Conservation (phyloP, 2,797 vertebrate genomes). For the Lemur catta region DNA sequence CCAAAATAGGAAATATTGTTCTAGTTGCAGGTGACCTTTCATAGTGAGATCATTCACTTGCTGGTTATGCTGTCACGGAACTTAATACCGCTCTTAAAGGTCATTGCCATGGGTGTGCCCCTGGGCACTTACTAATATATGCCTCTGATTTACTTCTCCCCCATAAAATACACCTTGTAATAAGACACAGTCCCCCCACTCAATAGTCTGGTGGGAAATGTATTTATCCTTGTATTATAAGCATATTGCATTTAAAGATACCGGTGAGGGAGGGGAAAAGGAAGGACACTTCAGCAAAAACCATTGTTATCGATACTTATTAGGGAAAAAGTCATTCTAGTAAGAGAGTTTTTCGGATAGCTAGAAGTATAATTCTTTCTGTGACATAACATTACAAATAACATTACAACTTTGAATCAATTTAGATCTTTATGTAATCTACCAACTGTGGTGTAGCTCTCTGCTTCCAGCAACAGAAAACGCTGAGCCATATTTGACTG, state of each 20-base stretch:
- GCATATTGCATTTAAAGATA: neutral
- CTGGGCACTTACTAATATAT: conserved; percentile 45
- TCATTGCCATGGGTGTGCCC: conserved; percentile 65
- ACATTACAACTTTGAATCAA: neutral
- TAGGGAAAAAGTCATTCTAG: neutral
- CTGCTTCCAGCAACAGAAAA: neutral
- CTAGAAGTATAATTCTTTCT: neutral
- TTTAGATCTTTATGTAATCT: neutral
- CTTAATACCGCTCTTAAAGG: conserved; percentile 77
- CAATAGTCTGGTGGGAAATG: neutral
- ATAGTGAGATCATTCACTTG: conserved; percentile 63
- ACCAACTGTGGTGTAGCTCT: neutral
- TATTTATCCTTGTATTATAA: neutral
- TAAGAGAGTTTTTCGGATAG: neutral
- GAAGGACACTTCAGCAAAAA: neutral
- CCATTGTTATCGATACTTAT: neutral
- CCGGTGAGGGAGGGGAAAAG: neutral
- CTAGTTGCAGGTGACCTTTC: conserved; percentile 74
- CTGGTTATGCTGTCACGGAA: conserved; percentile 66
- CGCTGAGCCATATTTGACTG: neutral
- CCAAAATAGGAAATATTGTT: conserved; percentile 72
- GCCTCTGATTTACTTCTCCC: conserved; percentile 58
- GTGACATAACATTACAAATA: neutral
- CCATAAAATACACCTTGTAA: conserved; percentile 30
- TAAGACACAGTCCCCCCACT: neutral